Evolutionary conservation across 2,113 vertebrate species (phyloP).

Genomic region (Hydropotes inermis): DNA sequence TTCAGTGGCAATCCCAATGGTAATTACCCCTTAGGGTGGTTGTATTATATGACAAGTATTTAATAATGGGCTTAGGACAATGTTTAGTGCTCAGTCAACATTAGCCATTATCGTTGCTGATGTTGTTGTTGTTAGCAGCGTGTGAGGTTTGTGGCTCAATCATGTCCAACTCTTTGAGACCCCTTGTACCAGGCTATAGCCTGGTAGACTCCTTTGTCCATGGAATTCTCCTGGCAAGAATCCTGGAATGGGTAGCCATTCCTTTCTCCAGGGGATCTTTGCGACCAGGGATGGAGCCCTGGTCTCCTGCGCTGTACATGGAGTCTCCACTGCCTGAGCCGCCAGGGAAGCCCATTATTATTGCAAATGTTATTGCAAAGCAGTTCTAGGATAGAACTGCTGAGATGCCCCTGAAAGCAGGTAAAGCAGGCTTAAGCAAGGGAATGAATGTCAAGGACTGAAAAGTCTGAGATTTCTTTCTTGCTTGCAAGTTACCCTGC

Average conservation of each 20-base stretch:
- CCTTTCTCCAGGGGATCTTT: neutral
- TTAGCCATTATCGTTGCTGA: neutral
- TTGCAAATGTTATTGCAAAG: neutral
- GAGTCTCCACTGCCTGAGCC: neutral
- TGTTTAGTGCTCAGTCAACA: neutral
- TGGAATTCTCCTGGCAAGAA: neutral
- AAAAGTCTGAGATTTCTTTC: neutral
- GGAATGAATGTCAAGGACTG: neutral
- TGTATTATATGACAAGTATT: neutral
- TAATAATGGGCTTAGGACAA: neutral
- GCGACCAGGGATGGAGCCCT: neutral
- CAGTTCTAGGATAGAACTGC: no score
- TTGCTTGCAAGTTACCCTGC: neutral
- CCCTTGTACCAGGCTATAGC: neutral
- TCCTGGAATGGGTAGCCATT: neutral
- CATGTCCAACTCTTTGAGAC: neutral
- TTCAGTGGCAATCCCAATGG: neutral
- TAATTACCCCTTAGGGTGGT: neutral
- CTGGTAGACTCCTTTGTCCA: neutral
- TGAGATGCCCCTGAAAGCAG: neutral
- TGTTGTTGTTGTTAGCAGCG: neutral
- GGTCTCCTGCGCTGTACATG: neutral
- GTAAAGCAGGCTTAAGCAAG: neutral
- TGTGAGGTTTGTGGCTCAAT: neutral
- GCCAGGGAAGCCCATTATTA: neutral